These are phyloP conservation scores for Micromesistius poutassou DNA, from an alignment of 2,797 vertebrate species.

Conservation along the genomic window DNA sequence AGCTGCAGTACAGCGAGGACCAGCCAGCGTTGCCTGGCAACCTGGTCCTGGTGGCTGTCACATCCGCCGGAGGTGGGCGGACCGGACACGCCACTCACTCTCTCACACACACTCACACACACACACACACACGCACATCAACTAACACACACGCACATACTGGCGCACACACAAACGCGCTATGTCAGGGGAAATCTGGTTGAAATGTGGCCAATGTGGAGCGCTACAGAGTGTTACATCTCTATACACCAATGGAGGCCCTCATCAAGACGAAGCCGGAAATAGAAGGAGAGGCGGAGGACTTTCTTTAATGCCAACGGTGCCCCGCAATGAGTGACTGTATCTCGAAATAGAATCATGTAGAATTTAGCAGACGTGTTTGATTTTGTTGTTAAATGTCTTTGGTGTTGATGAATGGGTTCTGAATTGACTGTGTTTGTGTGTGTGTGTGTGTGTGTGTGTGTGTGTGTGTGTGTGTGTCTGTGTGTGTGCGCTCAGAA, in stretches of 20 bases:
- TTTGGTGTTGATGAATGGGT: background rate
- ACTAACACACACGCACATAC: background rate
- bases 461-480: conserved; percentile 1
- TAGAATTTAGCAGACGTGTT: background rate
- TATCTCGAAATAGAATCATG: background rate
- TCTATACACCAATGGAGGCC: background rate
- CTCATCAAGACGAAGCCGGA: background rate
- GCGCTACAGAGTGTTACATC: no score
- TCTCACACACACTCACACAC: background rate
- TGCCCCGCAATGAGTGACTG: background rate
- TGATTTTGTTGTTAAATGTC: background rate
- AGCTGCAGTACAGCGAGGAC: conserved; percentile 93
- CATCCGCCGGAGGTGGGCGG: conserved; percentile 85
- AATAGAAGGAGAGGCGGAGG: background rate
- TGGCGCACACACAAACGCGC: no score
- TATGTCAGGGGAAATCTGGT: no score
- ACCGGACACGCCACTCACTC: background rate
- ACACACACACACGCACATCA: background rate
- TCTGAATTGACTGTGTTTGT: background rate
- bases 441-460: conserved; percentile 6
- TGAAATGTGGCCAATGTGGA: background rate
- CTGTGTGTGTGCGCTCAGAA: conserved; percentile 68
- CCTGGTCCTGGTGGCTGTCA: conserved; percentile 89
- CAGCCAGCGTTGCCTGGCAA: conserved; percentile 81
- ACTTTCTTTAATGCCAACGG: background rate